phyloP scores from a whole-genome alignment of 2,888 invertebrate genomes.

The Acanthopleura granulata region DNA sequence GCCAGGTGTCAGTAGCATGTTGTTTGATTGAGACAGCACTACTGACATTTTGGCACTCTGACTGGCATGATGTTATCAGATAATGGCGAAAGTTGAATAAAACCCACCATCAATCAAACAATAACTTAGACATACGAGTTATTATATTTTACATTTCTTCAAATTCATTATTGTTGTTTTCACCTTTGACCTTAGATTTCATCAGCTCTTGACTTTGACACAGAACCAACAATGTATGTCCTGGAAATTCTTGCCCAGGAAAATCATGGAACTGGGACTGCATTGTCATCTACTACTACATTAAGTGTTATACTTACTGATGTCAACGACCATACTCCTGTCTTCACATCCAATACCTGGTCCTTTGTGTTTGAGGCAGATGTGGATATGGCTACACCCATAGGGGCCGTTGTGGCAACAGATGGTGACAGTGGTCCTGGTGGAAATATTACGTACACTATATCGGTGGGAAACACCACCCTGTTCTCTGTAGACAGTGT shows the following conservation, averaged over 20 bases:
- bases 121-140: neutral
- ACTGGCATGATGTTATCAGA: no score
- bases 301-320: slow-evolving; percentile 48
- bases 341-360: slow-evolving; percentile 39
- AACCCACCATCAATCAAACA: neutral
- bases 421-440: slow-evolving; percentile 50
- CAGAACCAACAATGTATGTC: slow-evolving; percentile 16
- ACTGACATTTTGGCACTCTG: no score
- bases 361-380: slow-evolving; percentile 47
- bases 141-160: no score
- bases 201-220: slow-evolving; percentile 52
- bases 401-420: slow-evolving; percentile 42
- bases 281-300: slow-evolving; percentile 35
- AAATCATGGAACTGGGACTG: slow-evolving; percentile 27
- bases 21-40: no score
- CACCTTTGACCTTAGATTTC: slow-evolving; percentile 26
- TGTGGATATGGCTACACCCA: slow-evolving; percentile 35
- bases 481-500: slow-evolving; percentile 39
- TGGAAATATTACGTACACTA: slow-evolving; percentile 36
- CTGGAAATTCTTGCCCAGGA: slow-evolving; percentile 42
- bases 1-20: no score
- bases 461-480: slow-evolving; percentile 37
- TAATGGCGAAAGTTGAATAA: no score
- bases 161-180: neutral
- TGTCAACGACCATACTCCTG: slow-evolving; percentile 54